Conservation (phyloP, 2,797 vertebrate species). For the Alcedo quadribrachys region DNA sequence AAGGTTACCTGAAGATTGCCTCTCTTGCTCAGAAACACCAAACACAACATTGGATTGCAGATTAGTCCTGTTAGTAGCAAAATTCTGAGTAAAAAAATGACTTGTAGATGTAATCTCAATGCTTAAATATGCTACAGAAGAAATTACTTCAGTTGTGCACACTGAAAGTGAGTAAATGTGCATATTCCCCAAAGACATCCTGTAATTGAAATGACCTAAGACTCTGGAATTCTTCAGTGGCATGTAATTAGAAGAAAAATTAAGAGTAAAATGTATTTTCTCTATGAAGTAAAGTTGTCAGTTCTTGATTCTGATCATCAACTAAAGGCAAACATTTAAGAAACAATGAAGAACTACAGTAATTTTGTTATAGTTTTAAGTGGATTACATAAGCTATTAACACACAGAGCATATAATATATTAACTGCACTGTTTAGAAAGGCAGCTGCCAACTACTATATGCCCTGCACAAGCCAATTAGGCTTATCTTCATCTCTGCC, state of each 20-base stretch:
- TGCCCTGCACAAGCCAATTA: neutral
- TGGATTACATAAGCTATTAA: neutral
- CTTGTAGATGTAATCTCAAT: neutral
- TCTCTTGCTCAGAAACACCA: neutral
- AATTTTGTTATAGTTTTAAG: neutral
- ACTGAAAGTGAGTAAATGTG: too few species aligned
- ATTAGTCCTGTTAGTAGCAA: neutral
- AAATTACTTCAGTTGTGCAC: neutral
- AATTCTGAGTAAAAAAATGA: neutral
- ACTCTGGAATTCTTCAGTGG: neutral
- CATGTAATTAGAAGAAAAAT: conserved; percentile 25
- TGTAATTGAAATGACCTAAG: conserved; percentile 16
- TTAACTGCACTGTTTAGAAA: neutral
- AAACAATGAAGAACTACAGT: neutral
- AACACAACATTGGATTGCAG: neutral
- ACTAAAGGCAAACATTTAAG: neutral
- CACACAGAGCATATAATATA: neutral
- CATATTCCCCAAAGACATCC: conserved; percentile 14
- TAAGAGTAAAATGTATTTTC: neutral
- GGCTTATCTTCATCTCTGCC: conserved; percentile 39
- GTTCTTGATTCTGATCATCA: neutral
- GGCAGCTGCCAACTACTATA: neutral
- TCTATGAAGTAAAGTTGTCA: neutral
- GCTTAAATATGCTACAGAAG: neutral
- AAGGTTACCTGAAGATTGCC: neutral